Percentiles rank a stretch among this genome's conserved stretches.
Conservation (phyloP, 1,140 invertebrate species). For the Drosophila orena region DNA sequence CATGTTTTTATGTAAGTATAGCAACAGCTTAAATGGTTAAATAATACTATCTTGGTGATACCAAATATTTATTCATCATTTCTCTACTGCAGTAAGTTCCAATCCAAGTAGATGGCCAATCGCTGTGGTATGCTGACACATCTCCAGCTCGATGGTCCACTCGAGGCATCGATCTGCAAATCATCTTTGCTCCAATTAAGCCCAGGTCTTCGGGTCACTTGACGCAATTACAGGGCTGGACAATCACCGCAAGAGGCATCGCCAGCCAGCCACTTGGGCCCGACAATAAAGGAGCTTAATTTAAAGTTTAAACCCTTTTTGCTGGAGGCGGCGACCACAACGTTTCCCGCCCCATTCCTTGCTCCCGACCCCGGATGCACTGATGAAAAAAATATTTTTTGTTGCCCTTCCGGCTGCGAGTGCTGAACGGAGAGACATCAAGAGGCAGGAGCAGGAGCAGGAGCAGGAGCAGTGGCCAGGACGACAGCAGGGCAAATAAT, state of each 20-base stretch:
- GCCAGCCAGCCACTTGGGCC: conserved; percentile 1
- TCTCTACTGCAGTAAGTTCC: conserved; percentile 1
- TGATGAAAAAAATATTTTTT: conserved; percentile 72
- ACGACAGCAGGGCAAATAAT: conserved; percentile 78
- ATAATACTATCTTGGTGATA: no score
- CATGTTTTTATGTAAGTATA: no score
- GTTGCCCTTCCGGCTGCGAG: conserved; percentile 43
- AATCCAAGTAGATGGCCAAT: conserved; percentile 32
- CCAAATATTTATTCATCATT: conserved; percentile 28
- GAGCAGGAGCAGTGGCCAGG: conserved; percentile 19
- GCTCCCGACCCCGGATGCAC: conserved; percentile 47
- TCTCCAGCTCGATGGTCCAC: conserved; percentile 14
- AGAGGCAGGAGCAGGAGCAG: conserved; percentile 8
- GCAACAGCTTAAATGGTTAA: no score
- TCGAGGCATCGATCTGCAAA: conserved; percentile 53
- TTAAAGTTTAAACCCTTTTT: conserved; percentile 79
- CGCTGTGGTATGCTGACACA: conserved; percentile 3
- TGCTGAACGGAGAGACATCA: conserved; percentile 15
- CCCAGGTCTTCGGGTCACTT: conserved; percentile 39
- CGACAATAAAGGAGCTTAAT: conserved; percentile 65
- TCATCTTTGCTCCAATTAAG: conserved; percentile 76
- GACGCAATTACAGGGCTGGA: conserved; percentile 64
- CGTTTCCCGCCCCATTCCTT: conserved; percentile 61
- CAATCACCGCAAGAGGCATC: conserved; percentile 28
- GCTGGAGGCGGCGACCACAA: conserved; percentile 73